Evolutionary conservation across 2,113 vertebrate genomes (phyloP), one percentile per base, ranked within the genome.

Genomic region (Lasiurus borealis): DNA sequence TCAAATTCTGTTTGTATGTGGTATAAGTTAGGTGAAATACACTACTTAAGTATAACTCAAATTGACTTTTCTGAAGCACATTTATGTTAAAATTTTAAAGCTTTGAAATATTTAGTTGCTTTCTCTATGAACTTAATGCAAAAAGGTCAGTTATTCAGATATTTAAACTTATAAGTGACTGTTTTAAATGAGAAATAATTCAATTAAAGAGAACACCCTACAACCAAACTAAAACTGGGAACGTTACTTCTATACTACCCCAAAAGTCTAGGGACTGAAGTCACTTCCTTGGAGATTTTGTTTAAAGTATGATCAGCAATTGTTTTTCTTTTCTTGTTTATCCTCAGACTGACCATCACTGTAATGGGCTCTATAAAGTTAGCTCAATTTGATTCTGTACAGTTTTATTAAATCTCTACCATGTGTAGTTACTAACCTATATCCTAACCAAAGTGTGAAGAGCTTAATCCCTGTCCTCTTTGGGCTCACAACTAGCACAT

Each of bases 181-280:
- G 69, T 93, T 40, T 8, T 62, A 48, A 89, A 44, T 90, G 73
- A 93, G 34, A 64, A 3, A 29, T 73, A 66, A 86, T 66, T 68
- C 48, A 69, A 21, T 90, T 77, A 87, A 92, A 76, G 23, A 94
- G 72, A 87, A 36, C 9, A 40, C 8, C 29, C 27, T n/a, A 7
- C n/a, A 36, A 48, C 64, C 94, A 90, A 83, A 82, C 75, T 77
- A 89, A 84, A 95, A 72, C 5, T 36, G 14, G 64, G 40, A 36
- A 1, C 69, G 29, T 50, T 6, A 8, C 21, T 77, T 93, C 50
- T 54, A 3, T 82, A n/a, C 14, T 44, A 12, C 4, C 6, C 50
- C 6, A 34, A 90, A 95, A 57, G 6, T 16, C 57, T 76, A 48
- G 46, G 6, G 40, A 34, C 52, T 78, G 10, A 19, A 85, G 62